Evolutionary conservation across 1,140 invertebrate genomes (phyloP).

Genomic region (Drosophila rhopaloa): DNA sequence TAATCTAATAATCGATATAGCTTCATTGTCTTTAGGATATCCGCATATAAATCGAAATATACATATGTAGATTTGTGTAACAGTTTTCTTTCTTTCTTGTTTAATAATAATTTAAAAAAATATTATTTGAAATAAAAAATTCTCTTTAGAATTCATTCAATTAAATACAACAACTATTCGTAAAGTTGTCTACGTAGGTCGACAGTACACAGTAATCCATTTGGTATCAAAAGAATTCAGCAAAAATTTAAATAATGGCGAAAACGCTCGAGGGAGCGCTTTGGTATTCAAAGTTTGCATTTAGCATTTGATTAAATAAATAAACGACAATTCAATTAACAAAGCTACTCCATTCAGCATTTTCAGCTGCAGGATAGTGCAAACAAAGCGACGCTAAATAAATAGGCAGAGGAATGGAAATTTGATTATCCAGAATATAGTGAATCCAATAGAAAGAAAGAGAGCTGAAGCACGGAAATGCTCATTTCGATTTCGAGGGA

Average conservation of each 20-base stretch:
- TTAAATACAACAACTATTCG: no score
- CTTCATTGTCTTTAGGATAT: no score
- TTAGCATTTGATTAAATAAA: constrained; percentile 38
- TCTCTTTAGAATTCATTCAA: no score
- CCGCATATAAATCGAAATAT: no score
- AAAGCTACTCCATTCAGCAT: constrained; percentile 22
- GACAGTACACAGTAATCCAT: no score
- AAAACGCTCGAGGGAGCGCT: constrained; percentile 4
- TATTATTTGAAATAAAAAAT: no score
- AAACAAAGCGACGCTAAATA: constrained; percentile 42
- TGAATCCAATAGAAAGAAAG: constrained; percentile 26
- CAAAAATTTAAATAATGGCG: constrained; percentile 10
- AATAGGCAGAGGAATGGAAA: constrained; percentile 52
- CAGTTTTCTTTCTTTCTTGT: no score
- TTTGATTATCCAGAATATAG: constrained; percentile 62
- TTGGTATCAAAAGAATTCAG: constrained; percentile 5
- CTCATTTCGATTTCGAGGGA: constrained; percentile 46
- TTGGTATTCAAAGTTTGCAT: constrained; percentile 18
- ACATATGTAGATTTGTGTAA: no score
- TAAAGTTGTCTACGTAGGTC: no score
- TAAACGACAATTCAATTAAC: constrained; percentile 32
- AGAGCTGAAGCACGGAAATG: constrained; percentile 32
- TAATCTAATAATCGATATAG: no score
- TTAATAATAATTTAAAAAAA: no score
- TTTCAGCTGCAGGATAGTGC: constrained; percentile 5